Evolutionary conservation across 2,888 invertebrate species (phyloP), one percentile per base, ranked within the genome.

Genomic region (Eugnorisma glareosa): DNA sequence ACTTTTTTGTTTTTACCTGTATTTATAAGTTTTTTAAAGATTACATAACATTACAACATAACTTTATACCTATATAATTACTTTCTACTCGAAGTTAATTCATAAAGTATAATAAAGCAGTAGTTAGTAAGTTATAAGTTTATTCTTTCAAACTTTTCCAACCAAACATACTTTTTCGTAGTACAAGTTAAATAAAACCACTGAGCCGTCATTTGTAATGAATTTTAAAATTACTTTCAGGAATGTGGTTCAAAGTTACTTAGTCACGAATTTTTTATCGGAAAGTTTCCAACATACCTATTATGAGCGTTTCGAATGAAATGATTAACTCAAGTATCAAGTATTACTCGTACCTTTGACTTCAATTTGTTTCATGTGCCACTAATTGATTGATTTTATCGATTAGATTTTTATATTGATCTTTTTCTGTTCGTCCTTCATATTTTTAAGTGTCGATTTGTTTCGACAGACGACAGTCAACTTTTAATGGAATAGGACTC

Each of bases 281-380:
- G 4, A 69, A 68, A 57, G 18, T 77, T 75, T 48, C 15, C 35
- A 48, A 43, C 13, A 43, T 67, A 28, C 51, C n/a, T n/a, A n/a
- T n/a, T n/a, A 59, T 24, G 31, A 43, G 3, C 13, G 1, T 28
- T 75, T 59, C 18, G 10, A 75, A 66, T 66, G 7, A 82, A 75
- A 76, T 76, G 35, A 75, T 82, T 66, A 43, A 75, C 82, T 21
- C 40, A 24, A 35, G 28, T 24, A n/a, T 54, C n/a, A 75, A 81
- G 54, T 72, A 81, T 64, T 73, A 81, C 40, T 18, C n/a, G 18
- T n/a, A 40, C 59, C 28, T 54, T 64, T 64, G 31, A 40, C 13
- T 35, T 48, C 18, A 57, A 48, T 75, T 57, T 18, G 31, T 75
- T 81, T 63, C 45, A 28, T 24, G 31, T 74, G 45, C 7, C n/a